Conservation (phyloP, 2,113 vertebrate species). For the Coregonus clupeaformis region DNA sequence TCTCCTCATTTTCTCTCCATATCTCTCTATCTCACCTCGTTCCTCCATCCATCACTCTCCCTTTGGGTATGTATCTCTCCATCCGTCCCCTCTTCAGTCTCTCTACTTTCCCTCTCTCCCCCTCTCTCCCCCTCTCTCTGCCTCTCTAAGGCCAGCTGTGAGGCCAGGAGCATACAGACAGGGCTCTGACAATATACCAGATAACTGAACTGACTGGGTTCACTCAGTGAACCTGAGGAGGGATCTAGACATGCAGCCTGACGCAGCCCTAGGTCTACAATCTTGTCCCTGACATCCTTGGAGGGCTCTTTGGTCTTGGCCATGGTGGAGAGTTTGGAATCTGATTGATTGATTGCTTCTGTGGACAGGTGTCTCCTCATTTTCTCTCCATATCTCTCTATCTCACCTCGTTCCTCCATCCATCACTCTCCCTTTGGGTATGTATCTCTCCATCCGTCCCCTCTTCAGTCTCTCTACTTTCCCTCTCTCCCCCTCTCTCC, state of each 20-base stretch:
- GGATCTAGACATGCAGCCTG: too few species aligned
- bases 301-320: too few species aligned
- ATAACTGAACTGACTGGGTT: too few species aligned
- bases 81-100: not conserved
- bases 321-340: too few species aligned
- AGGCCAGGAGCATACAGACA: too few species aligned
- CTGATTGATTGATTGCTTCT: too few species aligned
- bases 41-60: not conserved
- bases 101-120: not conserved
- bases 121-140: not conserved
- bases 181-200: too few species aligned
- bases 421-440: not conserved
- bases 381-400: constrained; percentile 25
- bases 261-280: too few species aligned
- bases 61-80: constrained; percentile 2
- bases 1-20: constrained; percentile 20
- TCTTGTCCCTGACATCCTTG: too few species aligned
- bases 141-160: not conserved
- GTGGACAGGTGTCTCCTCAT: too few species aligned
- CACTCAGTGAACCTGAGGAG: too few species aligned
- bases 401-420: constrained; percentile 1
- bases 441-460: constrained; percentile 1
- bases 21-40: constrained; percentile 16
- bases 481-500: not conserved
- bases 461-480: not conserved